phyloP scores from a whole-genome alignment of 2,113 vertebrate species.

The Rhabdornis inornatus region DNA sequence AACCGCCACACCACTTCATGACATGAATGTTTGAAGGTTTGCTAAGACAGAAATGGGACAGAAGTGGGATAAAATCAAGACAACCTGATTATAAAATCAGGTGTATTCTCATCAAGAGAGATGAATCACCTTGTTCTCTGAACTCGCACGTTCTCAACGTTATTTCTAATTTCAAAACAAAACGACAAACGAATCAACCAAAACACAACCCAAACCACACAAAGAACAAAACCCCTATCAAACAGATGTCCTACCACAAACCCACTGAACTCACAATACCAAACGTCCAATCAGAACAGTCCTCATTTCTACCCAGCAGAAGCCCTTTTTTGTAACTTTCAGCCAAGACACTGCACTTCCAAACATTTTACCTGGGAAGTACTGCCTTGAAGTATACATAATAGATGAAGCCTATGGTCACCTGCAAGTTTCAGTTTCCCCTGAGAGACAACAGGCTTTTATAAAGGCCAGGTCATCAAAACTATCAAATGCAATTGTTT shows the following conservation, averaged over 20 bases:
- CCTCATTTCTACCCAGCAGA: neutral
- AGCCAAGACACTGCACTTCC: neutral
- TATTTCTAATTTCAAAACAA: neutral
- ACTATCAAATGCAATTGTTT: neutral
- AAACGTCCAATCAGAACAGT: neutral
- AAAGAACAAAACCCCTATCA: neutral
- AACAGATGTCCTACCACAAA: neutral
- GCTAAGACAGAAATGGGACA: neutral
- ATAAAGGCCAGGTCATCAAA: neutral
- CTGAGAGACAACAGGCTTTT: neutral
- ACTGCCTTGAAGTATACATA: neutral
- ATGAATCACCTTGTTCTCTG: neutral
- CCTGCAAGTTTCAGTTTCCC: neutral
- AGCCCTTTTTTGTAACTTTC: neutral
- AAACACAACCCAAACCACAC: neutral
- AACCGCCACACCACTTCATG: neutral
- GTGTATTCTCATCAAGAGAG: neutral
- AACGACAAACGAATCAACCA: neutral
- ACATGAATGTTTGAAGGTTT: rapidly evolving
- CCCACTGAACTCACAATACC: neutral
- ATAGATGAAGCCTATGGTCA: neutral
- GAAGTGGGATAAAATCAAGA: neutral
- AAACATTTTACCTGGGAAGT: neutral
- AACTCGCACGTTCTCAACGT: neutral
- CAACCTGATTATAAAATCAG: neutral